A percentile compares a stretch with the other conserved stretches of the same genome.
These are phyloP conservation scores for Julus scandinavius DNA, from an alignment of 2,888 invertebrate genomes.

Conservation along the genomic window DNA sequence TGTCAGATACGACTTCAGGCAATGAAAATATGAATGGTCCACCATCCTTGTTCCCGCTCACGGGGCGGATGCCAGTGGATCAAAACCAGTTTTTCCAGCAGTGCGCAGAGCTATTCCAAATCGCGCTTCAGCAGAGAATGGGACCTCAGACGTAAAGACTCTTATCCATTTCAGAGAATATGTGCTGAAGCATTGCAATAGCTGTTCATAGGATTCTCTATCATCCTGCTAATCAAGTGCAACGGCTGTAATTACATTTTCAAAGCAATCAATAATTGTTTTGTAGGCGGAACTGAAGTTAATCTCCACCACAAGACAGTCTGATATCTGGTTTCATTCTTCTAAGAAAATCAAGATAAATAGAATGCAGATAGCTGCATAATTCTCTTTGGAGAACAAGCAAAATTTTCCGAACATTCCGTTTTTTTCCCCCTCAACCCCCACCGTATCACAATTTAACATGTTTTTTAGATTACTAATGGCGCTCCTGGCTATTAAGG, in stretches of 20 bases:
- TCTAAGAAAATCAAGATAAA: not conserved
- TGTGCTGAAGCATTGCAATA: not conserved
- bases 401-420: not conserved
- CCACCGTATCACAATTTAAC: not conserved
- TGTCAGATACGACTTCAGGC: slow-evolving; percentile 28
- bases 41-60: not conserved
- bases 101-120: slow-evolving; percentile 72
- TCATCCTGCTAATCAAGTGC: too few relatives aligned
- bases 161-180: not conserved
- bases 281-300: not conserved
- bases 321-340: not conserved
- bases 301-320: not conserved
- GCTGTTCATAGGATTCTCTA: not conserved
- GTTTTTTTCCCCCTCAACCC: not conserved
- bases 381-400: not conserved
- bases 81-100: slow-evolving; percentile 74
- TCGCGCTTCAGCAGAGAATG: slow-evolving; percentile 73
- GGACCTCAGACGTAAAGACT: slow-evolving; percentile 30
- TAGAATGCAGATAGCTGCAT: not conserved
- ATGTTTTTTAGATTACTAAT: not conserved
- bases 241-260: not conserved
- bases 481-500: not conserved
- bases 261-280: not conserved
- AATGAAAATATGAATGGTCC: not conserved
- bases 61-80: slow-evolving; percentile 56